A percentile compares a stretch with the other conserved stretches of the same genome.
Conservation (phyloP, 2,113 vertebrate species). For the Pipa parva region DNA sequence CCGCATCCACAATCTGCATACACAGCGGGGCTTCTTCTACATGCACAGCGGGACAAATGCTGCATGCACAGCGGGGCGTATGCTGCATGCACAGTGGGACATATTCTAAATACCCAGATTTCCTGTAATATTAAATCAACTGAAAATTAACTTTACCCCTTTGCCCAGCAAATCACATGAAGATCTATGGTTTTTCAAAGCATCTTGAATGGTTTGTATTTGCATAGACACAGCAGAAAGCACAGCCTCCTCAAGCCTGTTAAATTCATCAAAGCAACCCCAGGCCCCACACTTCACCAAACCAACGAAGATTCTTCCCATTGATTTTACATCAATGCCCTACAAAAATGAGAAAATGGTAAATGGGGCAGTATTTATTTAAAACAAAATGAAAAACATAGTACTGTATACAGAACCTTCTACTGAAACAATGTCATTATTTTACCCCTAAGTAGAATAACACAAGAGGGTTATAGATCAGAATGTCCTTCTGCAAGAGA, state of each 20-base stretch:
- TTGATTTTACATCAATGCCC: slow-evolving; percentile 97
- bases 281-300: slow-evolving; percentile 94
- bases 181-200: slow-evolving; percentile 80
- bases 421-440: too few relatives aligned
- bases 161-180: slow-evolving; percentile 86
- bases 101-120: too few relatives aligned
- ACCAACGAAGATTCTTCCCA: slow-evolving; percentile 96
- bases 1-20: too few relatives aligned
- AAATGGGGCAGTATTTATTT: background rate
- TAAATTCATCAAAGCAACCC: slow-evolving; percentile 98
- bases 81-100: too few relatives aligned
- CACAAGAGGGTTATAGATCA: too few relatives aligned
- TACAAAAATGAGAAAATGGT: slow-evolving; percentile 40
- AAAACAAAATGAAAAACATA: background rate
- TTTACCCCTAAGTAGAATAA: too few relatives aligned
- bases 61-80: too few relatives aligned
- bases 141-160: slow-evolving; percentile 66
- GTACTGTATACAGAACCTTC: too few relatives aligned
- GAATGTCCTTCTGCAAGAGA: too few relatives aligned
- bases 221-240: slow-evolving; percentile 96
- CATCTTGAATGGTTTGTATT: slow-evolving; percentile 95
- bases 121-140: too few relatives aligned
- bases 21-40: too few relatives aligned
- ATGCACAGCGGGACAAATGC: too few relatives aligned
- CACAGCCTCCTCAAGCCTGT: slow-evolving; percentile 90